Base-by-base conservation (phyloP, 1,140 invertebrate species). In the Helicorthomorpha holstii region DNA sequence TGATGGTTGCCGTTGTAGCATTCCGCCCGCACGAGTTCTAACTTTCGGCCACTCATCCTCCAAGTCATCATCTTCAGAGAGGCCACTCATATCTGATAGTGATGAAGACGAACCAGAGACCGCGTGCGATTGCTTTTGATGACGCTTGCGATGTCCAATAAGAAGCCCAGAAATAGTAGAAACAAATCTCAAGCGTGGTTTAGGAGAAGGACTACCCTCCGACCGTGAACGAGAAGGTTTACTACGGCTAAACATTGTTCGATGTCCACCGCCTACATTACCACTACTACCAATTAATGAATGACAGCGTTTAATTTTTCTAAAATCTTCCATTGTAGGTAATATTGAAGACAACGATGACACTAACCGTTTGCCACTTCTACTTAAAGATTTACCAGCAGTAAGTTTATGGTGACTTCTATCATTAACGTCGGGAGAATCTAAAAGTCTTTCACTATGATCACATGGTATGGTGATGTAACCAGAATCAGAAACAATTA, bases 121-220 rank as follows among this genome's bases (percentile, higher is more conserved):
- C 12, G 19, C 19, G 38, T 19, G 38, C 12, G 38, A 21, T 21
- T 19, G 4, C 7, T 7, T 45, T 25, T 27, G 24, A 26, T 26
- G 22, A 49, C 25, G 38, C 23, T 24, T 48, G 49, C 50, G 22
- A 12, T 42, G 22, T 2, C 21, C 19, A 29, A 24, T 3, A 50
- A 52, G 10, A 21, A 25, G 23, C 53, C 59, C 24, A 49, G 38
- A 48, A 54, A 58, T 0, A 59, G 53, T 0, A 52, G 54, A 24
- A 55, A 57, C 1, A 60, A 42, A 26, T 51, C 47, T 60, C 56
- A 54, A 57, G 54, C 2, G 57, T 42, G n/a, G 42, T 29, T 48
- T 42, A n/a, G 3, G 38, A 4, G 4, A 26, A 14, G 46, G 24
- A 10, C 41, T 46, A 26, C 38, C 49, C 19, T 22, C 41, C 23